Base-by-base conservation (phyloP, 1,140 invertebrate species). In the Penaeus indicus region DNA sequence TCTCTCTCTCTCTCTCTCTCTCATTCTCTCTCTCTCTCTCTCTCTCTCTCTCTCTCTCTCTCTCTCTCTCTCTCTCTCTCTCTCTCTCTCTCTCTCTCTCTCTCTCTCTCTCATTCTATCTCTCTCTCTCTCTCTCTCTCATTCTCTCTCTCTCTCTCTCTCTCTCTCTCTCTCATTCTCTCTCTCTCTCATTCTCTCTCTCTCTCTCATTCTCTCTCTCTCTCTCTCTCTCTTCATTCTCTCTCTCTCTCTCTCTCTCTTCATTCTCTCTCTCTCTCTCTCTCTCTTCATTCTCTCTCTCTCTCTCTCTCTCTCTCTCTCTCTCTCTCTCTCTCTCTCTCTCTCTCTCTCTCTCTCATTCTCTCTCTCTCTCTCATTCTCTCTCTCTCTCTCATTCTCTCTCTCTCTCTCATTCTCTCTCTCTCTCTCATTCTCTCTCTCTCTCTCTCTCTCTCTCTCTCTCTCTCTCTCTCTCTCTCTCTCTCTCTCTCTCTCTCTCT, bases 1-100 rank as follows among this genome's bases (percentile, higher is more conserved):
- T n/a, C n/a, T n/a, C n/a, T n/a, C n/a, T n/a, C n/a, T n/a, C n/a
- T n/a, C n/a, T n/a, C n/a, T 64, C 63, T 18, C 63, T 18, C 63
- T 64, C n/a, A 64, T 64, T 64, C n/a, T n/a, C 63, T n/a, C 63
- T n/a, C 63, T n/a, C 63, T n/a, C 63, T n/a, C 63, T n/a, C 63
- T n/a, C 16, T 64, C 63, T n/a, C 63, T 18, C 63, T 64, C 63
- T n/a, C 16, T 64, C 16, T 16, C 63, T 18, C 63, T 18, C 16
- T n/a, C 16, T 64, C 63, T 16, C 16, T n/a, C 63, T 18, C n/a
- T 18, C 63, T 18, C 63, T 18, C 16, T n/a, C 63, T 18, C n/a
- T 64, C 63, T 64, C 63, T n/a, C 16, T n/a, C n/a, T n/a, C 16
- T n/a, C 63, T n/a, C n/a, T 64, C 16, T 64, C 63, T 64, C n/a